phyloP scores from a whole-genome alignment of 2,113 vertebrate genomes.

The Megaleporinus macrocephalus region DNA sequence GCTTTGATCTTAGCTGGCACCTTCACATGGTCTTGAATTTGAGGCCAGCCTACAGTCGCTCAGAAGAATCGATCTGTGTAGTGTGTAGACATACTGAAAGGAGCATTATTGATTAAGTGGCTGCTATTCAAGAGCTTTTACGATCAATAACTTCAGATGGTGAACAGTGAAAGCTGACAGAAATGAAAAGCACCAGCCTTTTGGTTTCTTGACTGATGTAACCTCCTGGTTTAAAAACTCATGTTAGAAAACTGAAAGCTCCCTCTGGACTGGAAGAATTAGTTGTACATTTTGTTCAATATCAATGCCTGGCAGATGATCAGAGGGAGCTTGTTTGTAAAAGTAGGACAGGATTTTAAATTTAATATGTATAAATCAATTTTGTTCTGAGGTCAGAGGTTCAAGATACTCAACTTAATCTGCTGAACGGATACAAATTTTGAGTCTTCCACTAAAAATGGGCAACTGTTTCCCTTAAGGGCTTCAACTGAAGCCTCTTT shows the following conservation, averaged over 20 bases:
- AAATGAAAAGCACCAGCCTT: neutral
- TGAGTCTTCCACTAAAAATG: neutral
- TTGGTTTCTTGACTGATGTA: neutral
- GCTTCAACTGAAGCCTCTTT: neutral
- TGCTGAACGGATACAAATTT: neutral
- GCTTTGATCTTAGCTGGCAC: constrained; percentile 30
- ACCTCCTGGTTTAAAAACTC: neutral
- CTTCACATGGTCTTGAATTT: constrained; percentile 22
- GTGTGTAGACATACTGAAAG: constrained; percentile 16
- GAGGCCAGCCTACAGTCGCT: neutral
- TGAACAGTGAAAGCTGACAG: neutral
- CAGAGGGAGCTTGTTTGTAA: neutral
- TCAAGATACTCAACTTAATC: neutral
- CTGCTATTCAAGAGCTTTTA: constrained; percentile 32
- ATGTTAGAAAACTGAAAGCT: neutral
- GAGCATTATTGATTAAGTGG: constrained; percentile 25
- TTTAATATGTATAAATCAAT: neutral
- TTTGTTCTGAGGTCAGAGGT: neutral
- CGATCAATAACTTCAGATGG: constrained; percentile 25
- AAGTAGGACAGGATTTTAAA: neutral
- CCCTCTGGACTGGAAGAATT: neutral
- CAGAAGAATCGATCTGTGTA: neutral
- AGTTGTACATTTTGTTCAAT: neutral
- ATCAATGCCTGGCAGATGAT: neutral
- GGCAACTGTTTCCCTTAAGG: neutral